phyloP scores from a whole-genome alignment of 2,113 vertebrate genomes.

The Macrotus californicus region DNA sequence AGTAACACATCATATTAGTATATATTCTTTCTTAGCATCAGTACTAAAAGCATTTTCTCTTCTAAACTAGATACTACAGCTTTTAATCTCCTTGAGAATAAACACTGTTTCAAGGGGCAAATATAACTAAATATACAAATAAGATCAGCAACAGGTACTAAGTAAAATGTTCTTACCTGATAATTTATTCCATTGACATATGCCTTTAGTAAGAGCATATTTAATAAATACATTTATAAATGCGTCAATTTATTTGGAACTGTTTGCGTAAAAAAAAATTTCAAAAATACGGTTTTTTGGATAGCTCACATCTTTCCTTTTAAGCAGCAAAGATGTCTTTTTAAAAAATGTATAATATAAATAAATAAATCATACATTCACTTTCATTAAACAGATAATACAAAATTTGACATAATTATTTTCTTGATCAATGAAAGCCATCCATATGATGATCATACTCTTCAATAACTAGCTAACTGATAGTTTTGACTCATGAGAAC shows the following conservation, averaged over 20 bases:
- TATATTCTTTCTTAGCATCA: neutral
- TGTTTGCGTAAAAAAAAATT: neutral
- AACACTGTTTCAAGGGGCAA: slow-evolving; percentile 10
- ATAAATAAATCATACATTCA: neutral
- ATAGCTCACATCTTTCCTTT: neutral
- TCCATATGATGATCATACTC: neutral
- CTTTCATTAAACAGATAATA: slow-evolving; percentile 14
- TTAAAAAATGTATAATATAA: neutral
- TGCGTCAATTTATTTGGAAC: slow-evolving; percentile 11
- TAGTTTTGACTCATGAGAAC: neutral
- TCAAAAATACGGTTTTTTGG: slow-evolving; percentile 11
- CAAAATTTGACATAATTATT: neutral
- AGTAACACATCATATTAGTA: neutral
- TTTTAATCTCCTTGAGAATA: slow-evolving; percentile 25
- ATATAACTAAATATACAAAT: neutral
- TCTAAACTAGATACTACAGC: neutral
- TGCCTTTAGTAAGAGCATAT: slow-evolving; percentile 7
- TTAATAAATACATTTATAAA: slow-evolving; percentile 9
- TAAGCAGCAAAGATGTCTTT: slow-evolving; percentile 4
- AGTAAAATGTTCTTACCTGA: neutral
- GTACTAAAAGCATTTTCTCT: slow-evolving; percentile 1
- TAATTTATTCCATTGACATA: neutral
- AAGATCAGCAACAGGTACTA: neutral
- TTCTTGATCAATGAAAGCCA: slow-evolving; percentile 22
- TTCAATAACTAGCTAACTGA: neutral